A percentile compares a stretch with the other conserved stretches of the same genome.
Evolutionary conservation across 2,888 invertebrate genomes (phyloP).

Genomic region (Lymantria monacha): DNA sequence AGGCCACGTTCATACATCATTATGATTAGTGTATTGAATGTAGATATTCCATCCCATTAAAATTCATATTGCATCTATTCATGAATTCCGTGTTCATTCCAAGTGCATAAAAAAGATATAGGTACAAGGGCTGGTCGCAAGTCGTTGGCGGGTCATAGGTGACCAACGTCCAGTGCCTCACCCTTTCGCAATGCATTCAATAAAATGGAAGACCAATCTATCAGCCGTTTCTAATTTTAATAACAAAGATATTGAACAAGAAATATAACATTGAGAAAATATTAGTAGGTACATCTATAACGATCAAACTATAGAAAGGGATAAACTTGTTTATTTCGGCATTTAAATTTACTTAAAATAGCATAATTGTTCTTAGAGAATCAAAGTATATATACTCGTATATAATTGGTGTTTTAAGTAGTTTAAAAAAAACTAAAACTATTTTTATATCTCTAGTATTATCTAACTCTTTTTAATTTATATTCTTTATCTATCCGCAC

Average conservation of each 20-base stretch:
- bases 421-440: too few species aligned
- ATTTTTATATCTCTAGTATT: too few species aligned
- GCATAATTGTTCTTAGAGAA: too few species aligned
- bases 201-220: conserved; percentile 26
- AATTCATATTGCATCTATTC: not conserved
- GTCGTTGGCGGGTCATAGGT: conserved; percentile 74
- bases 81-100: not conserved
- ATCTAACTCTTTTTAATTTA: too few species aligned
- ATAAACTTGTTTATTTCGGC: not conserved
- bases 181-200: conserved; percentile 62
- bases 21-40: too few species aligned
- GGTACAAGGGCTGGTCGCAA: conserved; percentile 21
- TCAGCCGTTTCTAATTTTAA: conserved; percentile 32
- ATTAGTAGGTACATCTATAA: not conserved
- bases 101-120: not conserved
- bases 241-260: conserved; percentile 21
- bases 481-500: too few species aligned
- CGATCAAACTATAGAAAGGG: not conserved
- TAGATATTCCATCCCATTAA: not conserved
- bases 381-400: too few species aligned
- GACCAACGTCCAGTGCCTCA: conserved; percentile 65
- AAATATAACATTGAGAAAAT: conserved; percentile 8
- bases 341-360: not conserved
- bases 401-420: too few species aligned
- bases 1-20: too few species aligned